Conservation (phyloP, 2,888 invertebrate genomes). For the Parasteatoda lunata region DNA sequence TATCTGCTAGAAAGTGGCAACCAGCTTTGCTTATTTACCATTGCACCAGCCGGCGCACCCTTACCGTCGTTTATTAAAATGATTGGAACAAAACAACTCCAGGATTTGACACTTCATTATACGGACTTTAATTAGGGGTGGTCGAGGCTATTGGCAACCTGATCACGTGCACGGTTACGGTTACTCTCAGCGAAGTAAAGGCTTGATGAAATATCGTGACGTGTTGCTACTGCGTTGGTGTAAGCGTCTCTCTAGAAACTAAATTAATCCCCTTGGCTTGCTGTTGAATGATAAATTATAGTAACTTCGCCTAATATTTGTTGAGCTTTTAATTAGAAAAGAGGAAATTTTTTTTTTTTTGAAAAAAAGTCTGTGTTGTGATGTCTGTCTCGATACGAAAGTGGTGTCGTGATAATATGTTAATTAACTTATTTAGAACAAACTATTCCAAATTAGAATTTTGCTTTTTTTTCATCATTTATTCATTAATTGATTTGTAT, state of each 20-base stretch:
- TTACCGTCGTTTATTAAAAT: slow-evolving; percentile 57
- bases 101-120: slow-evolving; percentile 64
- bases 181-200: slow-evolving; percentile 1
- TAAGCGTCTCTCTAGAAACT: not conserved
- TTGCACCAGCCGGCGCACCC: slow-evolving; percentile 43
- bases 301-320: slow-evolving; percentile 19
- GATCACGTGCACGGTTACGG: slow-evolving; percentile 11
- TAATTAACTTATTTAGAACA: too few species aligned
- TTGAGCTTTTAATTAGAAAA: slow-evolving; percentile 28
- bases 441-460: too few species aligned
- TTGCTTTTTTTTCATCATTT: too few species aligned
- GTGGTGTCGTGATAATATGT: too few species aligned
- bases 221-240: not conserved
- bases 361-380: too few species aligned
- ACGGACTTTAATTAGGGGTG: slow-evolving; percentile 52
- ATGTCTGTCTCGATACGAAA: too few species aligned
- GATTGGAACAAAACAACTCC: slow-evolving; percentile 50
- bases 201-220: slow-evolving; percentile 2
- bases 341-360: not conserved
- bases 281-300: slow-evolving; percentile 17
- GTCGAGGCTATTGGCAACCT: slow-evolving; percentile 24
- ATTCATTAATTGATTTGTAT: too few species aligned
- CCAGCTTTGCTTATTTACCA: slow-evolving; percentile 24
- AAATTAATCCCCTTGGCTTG: not conserved
- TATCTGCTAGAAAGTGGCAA: slow-evolving; percentile 32